A percentile compares a stretch with the other conserved stretches of the same genome.
Conservation (phyloP, 1,140 invertebrate genomes). For the Agraylea sexmaculata region DNA sequence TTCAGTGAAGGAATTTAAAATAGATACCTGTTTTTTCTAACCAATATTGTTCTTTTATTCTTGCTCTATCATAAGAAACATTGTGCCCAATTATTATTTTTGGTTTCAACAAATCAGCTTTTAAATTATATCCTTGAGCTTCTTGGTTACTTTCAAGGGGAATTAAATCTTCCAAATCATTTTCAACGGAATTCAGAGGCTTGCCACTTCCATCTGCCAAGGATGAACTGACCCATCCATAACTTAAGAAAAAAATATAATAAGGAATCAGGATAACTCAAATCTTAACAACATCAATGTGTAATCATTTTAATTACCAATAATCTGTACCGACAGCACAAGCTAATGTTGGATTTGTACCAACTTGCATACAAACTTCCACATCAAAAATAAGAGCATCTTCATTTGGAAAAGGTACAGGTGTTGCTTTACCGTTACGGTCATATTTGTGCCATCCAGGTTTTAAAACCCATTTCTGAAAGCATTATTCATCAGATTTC, state of each 20-base stretch:
- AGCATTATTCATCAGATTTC: constrained; percentile 8
- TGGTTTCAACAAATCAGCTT: constrained; percentile 40
- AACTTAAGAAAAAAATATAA: constrained; percentile 24
- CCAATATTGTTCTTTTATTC: constrained; percentile 91
- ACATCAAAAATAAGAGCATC: constrained; percentile 88
- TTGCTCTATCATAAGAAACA: constrained; percentile 87
- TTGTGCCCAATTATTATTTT: constrained; percentile 91
- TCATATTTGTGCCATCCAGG: constrained; percentile 84
- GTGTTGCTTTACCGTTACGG: constrained; percentile 25
- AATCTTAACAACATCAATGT: constrained; percentile 3
- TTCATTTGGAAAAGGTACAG: constrained; percentile 65
- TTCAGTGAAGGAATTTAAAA: constrained; percentile 4
- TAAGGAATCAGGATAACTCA: background rate
- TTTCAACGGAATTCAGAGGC: constrained; percentile 36
- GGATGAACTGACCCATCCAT: constrained; percentile 65
- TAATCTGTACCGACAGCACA: constrained; percentile 72
- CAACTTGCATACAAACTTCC: constrained; percentile 79
- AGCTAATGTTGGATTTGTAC: constrained; percentile 78
- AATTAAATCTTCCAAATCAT: constrained; percentile 60
- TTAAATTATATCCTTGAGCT: constrained; percentile 35
- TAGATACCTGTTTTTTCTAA: constrained; percentile 52
- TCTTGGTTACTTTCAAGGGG: constrained; percentile 59
- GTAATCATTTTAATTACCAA: constrained; percentile 60
- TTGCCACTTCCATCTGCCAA: constrained; percentile 38
- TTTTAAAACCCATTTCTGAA: constrained; percentile 52